Percentiles rank a stretch among this genome's conserved stretches.
Conservation (phyloP, 2,113 vertebrate species). For the Numenius arquata region DNA sequence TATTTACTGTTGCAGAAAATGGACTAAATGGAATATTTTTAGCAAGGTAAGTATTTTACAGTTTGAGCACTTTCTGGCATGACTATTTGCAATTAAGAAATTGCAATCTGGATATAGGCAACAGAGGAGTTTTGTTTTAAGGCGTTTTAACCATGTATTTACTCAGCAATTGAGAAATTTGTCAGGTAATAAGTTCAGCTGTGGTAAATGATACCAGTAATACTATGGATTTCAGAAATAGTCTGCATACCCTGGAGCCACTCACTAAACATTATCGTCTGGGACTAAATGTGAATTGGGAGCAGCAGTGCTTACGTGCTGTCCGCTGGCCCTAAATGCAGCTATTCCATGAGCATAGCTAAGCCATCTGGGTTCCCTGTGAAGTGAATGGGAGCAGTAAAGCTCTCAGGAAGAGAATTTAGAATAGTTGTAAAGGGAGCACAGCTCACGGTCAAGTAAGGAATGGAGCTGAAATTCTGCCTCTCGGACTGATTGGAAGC, state of each 20-base stretch:
- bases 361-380: background rate
- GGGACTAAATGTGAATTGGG: background rate
- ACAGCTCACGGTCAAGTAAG: background rate
- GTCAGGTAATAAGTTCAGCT: background rate
- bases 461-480: background rate
- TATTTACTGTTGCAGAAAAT: slow-evolving; percentile 17
- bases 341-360: background rate
- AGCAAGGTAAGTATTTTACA: slow-evolving; percentile 18
- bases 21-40: slow-evolving; percentile 1
- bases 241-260: background rate
- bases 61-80: background rate
- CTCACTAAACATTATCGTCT: background rate
- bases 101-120: background rate
- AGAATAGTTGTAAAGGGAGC: background rate
- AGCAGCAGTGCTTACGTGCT: background rate
- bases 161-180: background rate
- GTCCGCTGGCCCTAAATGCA: background rate
- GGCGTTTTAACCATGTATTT: background rate
- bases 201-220: background rate
- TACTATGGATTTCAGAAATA: background rate
- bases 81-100: slow-evolving; percentile 2
- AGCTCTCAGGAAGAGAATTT: background rate
- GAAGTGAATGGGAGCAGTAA: background rate
- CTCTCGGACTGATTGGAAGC: background rate
- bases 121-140: background rate